These are phyloP conservation scores for Synanthedon andrenaeformis DNA, from an alignment of 2,888 invertebrate species.

Conservation along the genomic window DNA sequence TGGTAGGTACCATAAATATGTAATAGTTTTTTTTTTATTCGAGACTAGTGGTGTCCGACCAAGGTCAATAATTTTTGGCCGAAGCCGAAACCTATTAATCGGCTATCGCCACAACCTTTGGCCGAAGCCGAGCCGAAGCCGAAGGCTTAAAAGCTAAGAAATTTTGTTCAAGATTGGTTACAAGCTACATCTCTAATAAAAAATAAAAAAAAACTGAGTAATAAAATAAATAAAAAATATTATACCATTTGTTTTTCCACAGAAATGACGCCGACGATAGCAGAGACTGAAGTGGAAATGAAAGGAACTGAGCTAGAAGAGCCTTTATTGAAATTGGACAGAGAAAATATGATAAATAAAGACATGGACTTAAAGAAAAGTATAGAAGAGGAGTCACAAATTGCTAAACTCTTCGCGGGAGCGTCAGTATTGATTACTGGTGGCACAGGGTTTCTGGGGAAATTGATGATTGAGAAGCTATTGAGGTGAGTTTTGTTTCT, in stretches of 20 bases:
- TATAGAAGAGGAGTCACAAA: conserved; percentile 31
- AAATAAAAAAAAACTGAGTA: too few relatives aligned
- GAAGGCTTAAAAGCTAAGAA: too few relatives aligned
- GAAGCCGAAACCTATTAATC: too few relatives aligned
- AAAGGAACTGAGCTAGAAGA: background rate
- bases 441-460: conserved; percentile 95
- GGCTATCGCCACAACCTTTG: too few relatives aligned
- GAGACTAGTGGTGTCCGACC: too few relatives aligned
- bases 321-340: background rate
- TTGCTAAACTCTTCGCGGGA: conserved; percentile 46
- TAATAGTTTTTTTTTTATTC: too few relatives aligned
- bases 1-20: too few relatives aligned
- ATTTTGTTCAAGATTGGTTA: too few relatives aligned
- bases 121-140: too few relatives aligned
- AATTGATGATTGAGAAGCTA: conserved; percentile 92
- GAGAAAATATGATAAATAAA: background rate
- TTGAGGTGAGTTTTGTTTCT: conserved; percentile 65
- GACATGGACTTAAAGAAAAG: background rate
- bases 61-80: too few relatives aligned
- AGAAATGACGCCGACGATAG: background rate
- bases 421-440: conserved; percentile 84
- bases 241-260: background rate
- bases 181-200: too few relatives aligned
- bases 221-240: too few relatives aligned
- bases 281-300: background rate